Base-by-base conservation (phyloP, 1,140 invertebrate genomes). In the Ctenoplectra terminalis region DNA sequence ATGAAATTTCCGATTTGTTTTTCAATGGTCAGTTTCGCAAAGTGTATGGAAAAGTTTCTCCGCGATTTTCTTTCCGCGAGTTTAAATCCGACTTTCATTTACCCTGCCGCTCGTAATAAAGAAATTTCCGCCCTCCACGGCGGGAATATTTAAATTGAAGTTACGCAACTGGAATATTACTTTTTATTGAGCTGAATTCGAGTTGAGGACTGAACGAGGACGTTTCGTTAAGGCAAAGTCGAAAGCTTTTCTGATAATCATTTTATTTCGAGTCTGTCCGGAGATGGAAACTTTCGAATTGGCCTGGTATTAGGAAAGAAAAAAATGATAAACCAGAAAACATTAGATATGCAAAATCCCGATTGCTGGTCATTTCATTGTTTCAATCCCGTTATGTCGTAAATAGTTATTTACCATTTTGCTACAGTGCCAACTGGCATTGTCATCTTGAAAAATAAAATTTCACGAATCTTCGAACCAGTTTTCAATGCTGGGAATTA, bases 61-160 rank as follows among this genome's bases (percentile, higher is more conserved):
- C 26, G 15, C 29, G 29, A 7, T 69, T 48, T 69, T n/a, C 43
- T 50, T 69, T 69, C 46, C 66, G 20, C 29, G 20, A 69, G 43
- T 69, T 69, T 50, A 69, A 50, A 69, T 69, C 66, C 66, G 43
- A 48, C 29, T 50, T 50, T 69, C 66, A 50, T 50, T 69, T 34
- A 69, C 46, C 23, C 43, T 46, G 13, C 2, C 43, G 20, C 15
- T 50, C 66, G 20, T 69, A 69, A 69, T 50, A 34, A 69, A 69
- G 66, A 69, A 50, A 69, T 69, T 69, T 69, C 46, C 66, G 6
- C 20, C n/a, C 64, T 31, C 26, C 43, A 20, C 46, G 11, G 29
- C 29, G 66, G 7, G 6, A 50, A 34, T 69, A 69, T 69, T 69
- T 50, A 69, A 50, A 69, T 50, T 17, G 29, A 69, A 50, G 29